Evolutionary conservation across 2,113 vertebrate genomes (phyloP), one percentile per base, ranked within the genome.

Genomic region (Sphyrna mokarran): DNA sequence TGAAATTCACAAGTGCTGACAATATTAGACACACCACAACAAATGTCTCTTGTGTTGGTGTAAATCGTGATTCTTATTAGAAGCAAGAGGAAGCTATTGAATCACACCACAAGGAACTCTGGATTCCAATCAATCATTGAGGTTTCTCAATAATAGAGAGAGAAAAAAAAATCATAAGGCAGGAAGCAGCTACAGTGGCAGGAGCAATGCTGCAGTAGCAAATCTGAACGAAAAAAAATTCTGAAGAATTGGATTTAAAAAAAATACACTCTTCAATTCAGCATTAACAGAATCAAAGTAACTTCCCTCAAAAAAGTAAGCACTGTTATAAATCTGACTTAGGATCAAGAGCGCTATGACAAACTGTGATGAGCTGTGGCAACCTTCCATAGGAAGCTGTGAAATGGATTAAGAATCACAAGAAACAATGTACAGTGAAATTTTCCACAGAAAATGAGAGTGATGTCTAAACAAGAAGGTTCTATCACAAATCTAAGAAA

Each of bases 41-140:
- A 93, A 61, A 63, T 66, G 89, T 5, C 18, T 93, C 33, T 66
- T 66, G 33, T 20, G 89, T 93, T 83, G 61, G 89, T 63, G 37
- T 93, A 16, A 93, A 68, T 93, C 89, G 63, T 93, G 58, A 93
- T 93, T 93, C 61, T 37, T n/a, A 66, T n/a, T 37, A 66, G 61
- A 93, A 93, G 89, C 89, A 61, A 91, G n/a, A 9, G n/a, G 33
- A 93, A 66, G 61, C n/a, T 66, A 93, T 18, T 68, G 61, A 66
- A 93, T 93, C 33, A 93, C 61, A 66, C 61, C 58, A 91, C 29
- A 91, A 63, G 26, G 89, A 93, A 93, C 33, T 66, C 37, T 93
- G 89, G n/a, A 93, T 93, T 37, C 33, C 6, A 93, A 61, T 33
- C 58, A 66, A 93, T 93, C 58, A 83, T 37, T n/a, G 16, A 83